These are phyloP conservation scores for Ochlodes sylvanus DNA, from an alignment of 2,888 invertebrate genomes.

Conservation along the genomic window DNA sequence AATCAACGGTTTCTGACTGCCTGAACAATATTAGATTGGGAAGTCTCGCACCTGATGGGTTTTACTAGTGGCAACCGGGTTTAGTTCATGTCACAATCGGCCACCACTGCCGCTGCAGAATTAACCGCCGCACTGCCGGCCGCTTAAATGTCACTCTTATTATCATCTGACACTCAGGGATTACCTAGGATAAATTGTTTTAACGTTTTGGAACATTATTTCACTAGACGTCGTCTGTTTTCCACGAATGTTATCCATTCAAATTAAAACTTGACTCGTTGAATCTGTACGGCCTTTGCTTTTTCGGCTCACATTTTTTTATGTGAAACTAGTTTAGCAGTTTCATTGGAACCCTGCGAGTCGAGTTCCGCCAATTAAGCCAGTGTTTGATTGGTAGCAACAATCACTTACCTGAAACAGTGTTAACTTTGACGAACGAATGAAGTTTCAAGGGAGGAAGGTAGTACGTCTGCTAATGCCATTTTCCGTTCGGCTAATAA, in stretches of 20 bases:
- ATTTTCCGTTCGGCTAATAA: slow-evolving; percentile 84
- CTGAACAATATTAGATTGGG: slow-evolving; percentile 64
- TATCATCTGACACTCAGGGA: slow-evolving; percentile 81
- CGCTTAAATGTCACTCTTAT: slow-evolving; percentile 84
- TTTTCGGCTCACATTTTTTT: slow-evolving; percentile 52
- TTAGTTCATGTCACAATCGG: slow-evolving; percentile 81
- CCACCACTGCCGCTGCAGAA: slow-evolving; percentile 74
- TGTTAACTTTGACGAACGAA: slow-evolving; percentile 78
- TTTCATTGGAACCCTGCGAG: slow-evolving; percentile 60
- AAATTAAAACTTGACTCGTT: slow-evolving; percentile 65
- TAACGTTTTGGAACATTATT: slow-evolving; percentile 74
- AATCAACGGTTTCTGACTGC: slow-evolving; percentile 32
- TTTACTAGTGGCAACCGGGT: slow-evolving; percentile 78
- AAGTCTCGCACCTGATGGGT: slow-evolving; percentile 75
- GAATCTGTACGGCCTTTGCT: slow-evolving; percentile 56
- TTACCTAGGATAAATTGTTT: slow-evolving; percentile 84
- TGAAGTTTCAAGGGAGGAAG: slow-evolving; percentile 72
- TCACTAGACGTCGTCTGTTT: slow-evolving; percentile 61
- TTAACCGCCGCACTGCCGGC: slow-evolving; percentile 70
- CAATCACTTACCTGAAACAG: slow-evolving; percentile 77
- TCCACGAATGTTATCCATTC: slow-evolving; percentile 68
- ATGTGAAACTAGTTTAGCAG: slow-evolving; percentile 57
- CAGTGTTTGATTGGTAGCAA: slow-evolving; percentile 77
- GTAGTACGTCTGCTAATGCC: slow-evolving; percentile 77
- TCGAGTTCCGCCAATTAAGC: slow-evolving; percentile 64